Evolutionary conservation across 2,797 vertebrate genomes (phyloP).

Genomic region (Platyrinchus mystaceus): DNA sequence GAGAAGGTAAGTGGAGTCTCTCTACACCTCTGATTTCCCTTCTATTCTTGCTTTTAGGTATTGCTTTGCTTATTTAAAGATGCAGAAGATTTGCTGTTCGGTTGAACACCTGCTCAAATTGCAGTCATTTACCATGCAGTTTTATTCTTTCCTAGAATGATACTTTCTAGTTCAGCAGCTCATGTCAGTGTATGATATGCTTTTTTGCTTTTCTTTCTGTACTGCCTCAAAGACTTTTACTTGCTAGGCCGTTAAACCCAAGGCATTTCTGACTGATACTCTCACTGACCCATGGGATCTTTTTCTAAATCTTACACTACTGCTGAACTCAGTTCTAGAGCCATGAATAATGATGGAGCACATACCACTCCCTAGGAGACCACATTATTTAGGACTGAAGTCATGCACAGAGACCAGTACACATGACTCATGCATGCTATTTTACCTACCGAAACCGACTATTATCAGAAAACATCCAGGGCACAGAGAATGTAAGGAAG

Average conservation of each 20-base stretch:
- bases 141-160: background rate
- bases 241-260: background rate
- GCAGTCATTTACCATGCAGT: background rate
- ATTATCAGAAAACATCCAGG: background rate
- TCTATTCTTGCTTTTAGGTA: background rate
- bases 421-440: rapidly evolving
- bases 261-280: background rate
- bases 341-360: background rate
- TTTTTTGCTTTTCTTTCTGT: background rate
- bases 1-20: background rate
- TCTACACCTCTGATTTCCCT: background rate
- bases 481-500: background rate
- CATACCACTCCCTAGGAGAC: background rate
- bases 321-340: background rate
- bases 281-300: background rate
- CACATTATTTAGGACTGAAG: background rate
- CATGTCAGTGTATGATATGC: rapidly evolving
- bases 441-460: background rate
- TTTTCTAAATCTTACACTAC: background rate
- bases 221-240: background rate
- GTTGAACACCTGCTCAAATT: background rate
- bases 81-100: background rate
- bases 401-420: background rate
- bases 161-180: background rate
- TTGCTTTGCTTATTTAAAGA: background rate